Evolutionary conservation across 2,113 vertebrate species (phyloP).

Genomic region (Microcebus ravelobensis): DNA sequence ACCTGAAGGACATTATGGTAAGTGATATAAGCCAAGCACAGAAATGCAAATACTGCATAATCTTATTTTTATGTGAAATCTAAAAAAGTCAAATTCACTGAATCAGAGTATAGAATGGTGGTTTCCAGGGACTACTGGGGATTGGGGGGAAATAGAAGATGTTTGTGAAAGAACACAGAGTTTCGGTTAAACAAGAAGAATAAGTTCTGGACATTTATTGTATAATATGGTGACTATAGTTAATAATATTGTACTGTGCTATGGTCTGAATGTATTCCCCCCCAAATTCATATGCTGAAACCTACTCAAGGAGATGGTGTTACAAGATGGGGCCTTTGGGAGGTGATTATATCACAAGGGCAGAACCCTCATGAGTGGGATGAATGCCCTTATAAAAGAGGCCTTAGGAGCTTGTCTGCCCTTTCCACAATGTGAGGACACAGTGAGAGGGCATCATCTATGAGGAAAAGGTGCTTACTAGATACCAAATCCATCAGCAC

Average conservation of each 20-base stretch:
- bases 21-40: not conserved
- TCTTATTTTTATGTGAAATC: not conserved
- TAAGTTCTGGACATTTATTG: not conserved
- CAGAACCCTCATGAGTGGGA: not conserved
- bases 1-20: not conserved
- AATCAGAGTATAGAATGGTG: not conserved
- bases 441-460: too few relatives aligned
- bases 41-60: not conserved
- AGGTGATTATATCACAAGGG: not conserved
- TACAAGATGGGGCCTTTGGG: not conserved
- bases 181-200: not conserved
- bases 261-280: not conserved
- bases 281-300: not conserved
- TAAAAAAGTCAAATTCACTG: not conserved
- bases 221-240: not conserved
- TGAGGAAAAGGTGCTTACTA: not conserved
- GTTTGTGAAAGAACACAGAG: not conserved
- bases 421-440: not conserved
- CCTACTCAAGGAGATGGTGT: not conserved
- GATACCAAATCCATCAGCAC: too few relatives aligned
- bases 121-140: not conserved
- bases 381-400: not conserved
- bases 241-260: not conserved
- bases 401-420: not conserved
- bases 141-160: not conserved